These are phyloP conservation scores for Accipiter minullus DNA, from an alignment of 2,797 vertebrate species.

Conservation along the genomic window DNA sequence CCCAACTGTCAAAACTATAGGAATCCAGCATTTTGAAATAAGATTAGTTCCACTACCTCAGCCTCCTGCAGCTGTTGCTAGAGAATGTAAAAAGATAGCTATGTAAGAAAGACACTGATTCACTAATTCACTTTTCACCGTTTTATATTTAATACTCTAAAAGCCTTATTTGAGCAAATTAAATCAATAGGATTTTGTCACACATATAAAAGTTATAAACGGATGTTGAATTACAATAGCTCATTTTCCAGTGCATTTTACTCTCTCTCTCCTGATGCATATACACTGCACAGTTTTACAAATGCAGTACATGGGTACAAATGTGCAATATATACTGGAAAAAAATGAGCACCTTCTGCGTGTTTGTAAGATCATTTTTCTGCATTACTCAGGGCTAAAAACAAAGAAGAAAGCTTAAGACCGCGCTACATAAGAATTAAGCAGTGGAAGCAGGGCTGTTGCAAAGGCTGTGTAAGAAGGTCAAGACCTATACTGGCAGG, in stretches of 20 bases:
- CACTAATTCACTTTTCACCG: neutral
- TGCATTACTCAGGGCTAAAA: neutral
- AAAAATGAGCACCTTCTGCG: neutral
- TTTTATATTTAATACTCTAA: neutral
- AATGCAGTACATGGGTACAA: neutral
- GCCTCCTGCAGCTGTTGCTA: constrained; percentile 12
- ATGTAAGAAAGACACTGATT: neutral
- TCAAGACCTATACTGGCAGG: neutral
- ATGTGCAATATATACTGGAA: neutral
- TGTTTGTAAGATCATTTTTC: neutral
- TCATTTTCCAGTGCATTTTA: neutral
- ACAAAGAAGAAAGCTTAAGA: neutral
- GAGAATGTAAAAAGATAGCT: neutral
- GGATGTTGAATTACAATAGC: neutral
- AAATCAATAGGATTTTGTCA: neutral
- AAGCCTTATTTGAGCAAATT: neutral
- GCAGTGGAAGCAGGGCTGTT: neutral
- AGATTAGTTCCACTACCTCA: constrained; percentile 60
- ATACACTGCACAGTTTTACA: neutral
- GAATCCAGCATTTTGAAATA: constrained; percentile 82
- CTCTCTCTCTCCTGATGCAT: neutral
- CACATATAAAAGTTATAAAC: neutral
- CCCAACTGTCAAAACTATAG: constrained; percentile 77
- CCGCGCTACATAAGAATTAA: neutral
- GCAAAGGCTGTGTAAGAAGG: neutral